A percentile compares a stretch with the other conserved stretches of the same genome.
These are phyloP conservation scores for Chloroceryle inda DNA, from an alignment of 2,797 vertebrate genomes.

Conservation along the genomic window DNA sequence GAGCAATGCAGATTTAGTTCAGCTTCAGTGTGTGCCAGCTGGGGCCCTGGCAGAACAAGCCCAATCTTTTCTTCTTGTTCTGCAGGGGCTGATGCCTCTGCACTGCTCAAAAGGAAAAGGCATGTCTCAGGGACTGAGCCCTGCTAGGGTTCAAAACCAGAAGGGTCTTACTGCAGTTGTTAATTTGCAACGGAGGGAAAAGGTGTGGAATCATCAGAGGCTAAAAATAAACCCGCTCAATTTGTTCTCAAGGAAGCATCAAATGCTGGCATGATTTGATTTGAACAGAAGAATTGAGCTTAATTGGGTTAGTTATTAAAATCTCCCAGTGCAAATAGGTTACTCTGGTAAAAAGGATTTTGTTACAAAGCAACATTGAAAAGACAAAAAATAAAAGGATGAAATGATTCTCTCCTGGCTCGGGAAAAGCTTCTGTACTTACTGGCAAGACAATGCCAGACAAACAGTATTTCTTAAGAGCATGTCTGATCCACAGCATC, in stretches of 20 bases:
- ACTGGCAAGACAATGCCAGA: neutral
- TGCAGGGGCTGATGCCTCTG: neutral
- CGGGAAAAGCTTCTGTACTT: neutral
- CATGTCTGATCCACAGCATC: slow-evolving; percentile 46
- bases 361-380: slow-evolving; percentile 42
- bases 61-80: slow-evolving; percentile 45
- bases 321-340: slow-evolving; percentile 53
- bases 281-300: slow-evolving; percentile 48
- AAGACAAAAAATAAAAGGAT: neutral
- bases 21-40: slow-evolving; percentile 60
- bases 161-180: neutral
- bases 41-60: slow-evolving; percentile 52
- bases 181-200: slow-evolving; percentile 23
- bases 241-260: slow-evolving; percentile 42
- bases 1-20: slow-evolving; percentile 47
- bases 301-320: slow-evolving; percentile 72
- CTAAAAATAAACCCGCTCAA: slow-evolving; percentile 24
- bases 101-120: slow-evolving; percentile 5
- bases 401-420: neutral
- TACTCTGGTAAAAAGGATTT: slow-evolving; percentile 41
- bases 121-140: slow-evolving; percentile 4
- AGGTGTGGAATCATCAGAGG: neutral
- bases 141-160: slow-evolving; percentile 17
- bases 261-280: neutral
- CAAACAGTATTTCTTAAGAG: slow-evolving; percentile 11